Evolutionary conservation across 92 coral and sea anemone species (phyloP).

Genomic region (Ricordea florida): DNA sequence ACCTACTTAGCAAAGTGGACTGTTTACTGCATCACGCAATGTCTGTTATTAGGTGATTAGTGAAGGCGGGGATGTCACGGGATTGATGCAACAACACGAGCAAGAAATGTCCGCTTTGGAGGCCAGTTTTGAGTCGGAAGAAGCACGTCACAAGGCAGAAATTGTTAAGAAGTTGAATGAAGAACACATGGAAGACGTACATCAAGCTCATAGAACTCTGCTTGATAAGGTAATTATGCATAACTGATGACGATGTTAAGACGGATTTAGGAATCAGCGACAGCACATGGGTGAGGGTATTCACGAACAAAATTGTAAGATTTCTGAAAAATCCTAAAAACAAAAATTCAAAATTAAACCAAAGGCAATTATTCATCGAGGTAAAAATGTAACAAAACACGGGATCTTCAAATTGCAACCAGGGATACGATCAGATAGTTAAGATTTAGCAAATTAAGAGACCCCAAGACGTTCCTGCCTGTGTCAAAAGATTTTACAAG

Average conservation of each 20-base stretch:
- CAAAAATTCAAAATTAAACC: no score
- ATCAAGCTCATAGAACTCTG: constrained; percentile 75
- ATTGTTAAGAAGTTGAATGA: constrained; percentile 76
- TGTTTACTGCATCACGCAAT: background rate
- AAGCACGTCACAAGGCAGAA: constrained; percentile 79
- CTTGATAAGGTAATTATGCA: constrained; percentile 79
- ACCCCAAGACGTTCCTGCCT: no score
- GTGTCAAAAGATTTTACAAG: no score
- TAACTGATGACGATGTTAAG: background rate
- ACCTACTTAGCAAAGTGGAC: background rate
- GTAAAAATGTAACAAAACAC: no score
- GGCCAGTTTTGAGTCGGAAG: constrained; percentile 87
- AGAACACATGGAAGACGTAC: constrained; percentile 83
- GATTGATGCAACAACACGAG: constrained; percentile 76
- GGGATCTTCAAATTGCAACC: no score
- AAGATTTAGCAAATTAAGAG: no score
- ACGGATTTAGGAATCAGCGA: no score
- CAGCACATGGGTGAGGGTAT: no score
- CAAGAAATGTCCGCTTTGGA: constrained; percentile 81
- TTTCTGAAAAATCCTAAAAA: no score
- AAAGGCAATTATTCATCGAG: no score
- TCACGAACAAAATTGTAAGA: no score
- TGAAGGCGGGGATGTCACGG: constrained; percentile 78
- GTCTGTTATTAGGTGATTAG: constrained; percentile 76
- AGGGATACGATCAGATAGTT: no score